Conservation (phyloP, 2,797 vertebrate species). For the Thamnophis elegans region DNA sequence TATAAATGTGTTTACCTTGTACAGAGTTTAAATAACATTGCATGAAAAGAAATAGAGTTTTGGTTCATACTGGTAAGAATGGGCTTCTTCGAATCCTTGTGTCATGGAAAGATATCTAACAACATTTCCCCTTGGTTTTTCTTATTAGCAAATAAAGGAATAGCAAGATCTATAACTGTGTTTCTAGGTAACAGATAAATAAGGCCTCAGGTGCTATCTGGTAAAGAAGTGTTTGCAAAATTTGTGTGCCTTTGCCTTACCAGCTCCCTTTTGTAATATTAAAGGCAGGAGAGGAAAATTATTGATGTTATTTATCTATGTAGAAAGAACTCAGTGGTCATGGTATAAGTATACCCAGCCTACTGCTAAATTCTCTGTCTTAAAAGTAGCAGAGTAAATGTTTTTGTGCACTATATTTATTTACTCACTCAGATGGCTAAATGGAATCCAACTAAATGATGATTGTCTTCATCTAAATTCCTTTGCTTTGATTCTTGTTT, state of each 20-base stretch:
- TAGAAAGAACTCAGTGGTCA: background rate
- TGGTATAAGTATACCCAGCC: background rate
- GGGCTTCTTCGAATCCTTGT: background rate
- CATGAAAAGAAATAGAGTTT: background rate
- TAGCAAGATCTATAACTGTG: background rate
- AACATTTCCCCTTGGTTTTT: background rate
- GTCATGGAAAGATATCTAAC: background rate
- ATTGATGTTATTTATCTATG: background rate
- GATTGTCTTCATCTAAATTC: conserved; percentile 45
- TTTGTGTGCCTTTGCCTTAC: background rate
- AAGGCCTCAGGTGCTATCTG: background rate
- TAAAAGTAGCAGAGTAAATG: background rate
- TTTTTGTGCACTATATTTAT: background rate
- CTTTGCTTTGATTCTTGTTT: conserved; percentile 39
- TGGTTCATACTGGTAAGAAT: background rate
- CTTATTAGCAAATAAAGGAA: background rate
- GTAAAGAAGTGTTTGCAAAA: background rate
- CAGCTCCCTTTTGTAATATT: background rate
- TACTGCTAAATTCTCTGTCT: background rate
- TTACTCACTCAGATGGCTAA: conserved; percentile 15
- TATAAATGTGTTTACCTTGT: background rate
- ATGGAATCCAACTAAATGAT: conserved; percentile 45
- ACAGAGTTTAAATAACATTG: background rate
- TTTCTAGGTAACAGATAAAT: background rate
- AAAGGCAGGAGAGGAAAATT: background rate